A percentile compares a stretch with the other conserved stretches of the same genome.
Conservation (phyloP, 2,797 vertebrate genomes). For the Amazona ochrocephala region DNA sequence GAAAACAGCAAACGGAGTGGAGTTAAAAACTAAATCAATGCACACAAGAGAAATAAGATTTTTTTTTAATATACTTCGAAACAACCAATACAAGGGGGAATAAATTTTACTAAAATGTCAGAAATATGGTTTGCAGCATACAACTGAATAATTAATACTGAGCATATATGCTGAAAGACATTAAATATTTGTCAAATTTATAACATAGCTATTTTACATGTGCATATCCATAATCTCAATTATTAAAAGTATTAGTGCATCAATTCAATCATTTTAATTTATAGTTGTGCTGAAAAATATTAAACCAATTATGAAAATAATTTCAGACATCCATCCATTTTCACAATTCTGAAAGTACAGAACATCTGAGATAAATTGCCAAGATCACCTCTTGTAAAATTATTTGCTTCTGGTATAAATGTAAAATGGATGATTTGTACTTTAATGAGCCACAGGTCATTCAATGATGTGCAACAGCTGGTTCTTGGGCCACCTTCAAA, state of each 20-base stretch:
- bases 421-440: background rate
- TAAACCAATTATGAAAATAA: background rate
- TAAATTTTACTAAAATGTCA: background rate
- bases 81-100: background rate
- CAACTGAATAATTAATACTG: background rate
- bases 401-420: background rate
- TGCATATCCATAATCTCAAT: background rate
- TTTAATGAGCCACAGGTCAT: background rate
- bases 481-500: background rate
- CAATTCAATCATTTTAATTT: background rate
- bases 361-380: background rate
- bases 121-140: background rate
- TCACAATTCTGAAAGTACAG: background rate
- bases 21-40: background rate
- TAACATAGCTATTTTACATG: background rate
- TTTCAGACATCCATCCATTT: background rate
- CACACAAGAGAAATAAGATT: background rate
- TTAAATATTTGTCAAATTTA: background rate
- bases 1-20: background rate
- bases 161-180: background rate
- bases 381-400: background rate
- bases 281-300: background rate
- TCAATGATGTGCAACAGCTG: background rate
- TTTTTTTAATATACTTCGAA: background rate
- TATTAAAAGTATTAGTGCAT: background rate